phyloP scores from a whole-genome alignment of 2,888 invertebrate genomes.

The Octonoba sinensis region DNA sequence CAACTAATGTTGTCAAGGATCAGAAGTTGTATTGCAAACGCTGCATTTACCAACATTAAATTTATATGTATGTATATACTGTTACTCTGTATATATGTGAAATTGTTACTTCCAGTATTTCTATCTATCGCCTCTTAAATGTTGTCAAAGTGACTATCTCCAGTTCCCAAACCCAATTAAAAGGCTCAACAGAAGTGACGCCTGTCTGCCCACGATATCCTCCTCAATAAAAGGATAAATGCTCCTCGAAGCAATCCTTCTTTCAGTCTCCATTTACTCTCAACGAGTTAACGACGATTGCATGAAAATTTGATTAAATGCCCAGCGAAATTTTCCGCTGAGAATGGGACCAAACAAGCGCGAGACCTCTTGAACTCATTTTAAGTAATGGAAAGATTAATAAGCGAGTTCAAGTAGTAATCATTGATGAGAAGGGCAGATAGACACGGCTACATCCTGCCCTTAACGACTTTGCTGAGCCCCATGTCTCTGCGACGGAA shows the following conservation, averaged over 20 bases:
- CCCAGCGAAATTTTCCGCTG: constrained; percentile 57
- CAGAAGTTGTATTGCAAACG: no score
- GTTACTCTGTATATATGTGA: no score
- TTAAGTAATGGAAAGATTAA: constrained; percentile 48
- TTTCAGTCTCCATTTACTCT: constrained; percentile 26
- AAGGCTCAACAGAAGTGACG: no score
- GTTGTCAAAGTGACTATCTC: no score
- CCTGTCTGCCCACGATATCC: constrained; percentile 13
- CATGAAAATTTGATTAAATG: constrained; percentile 63
- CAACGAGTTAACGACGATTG: constrained; percentile 30
- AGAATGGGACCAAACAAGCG: constrained; percentile 25
- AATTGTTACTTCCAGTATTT: no score
- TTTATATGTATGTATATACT: no score
- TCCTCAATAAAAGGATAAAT: background rate
- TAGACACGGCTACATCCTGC: constrained; percentile 51
- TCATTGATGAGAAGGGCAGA: constrained; percentile 24
- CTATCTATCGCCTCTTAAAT: no score
- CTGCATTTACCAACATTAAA: no score
- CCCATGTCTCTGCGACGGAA: constrained; percentile 38
- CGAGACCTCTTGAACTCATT: constrained; percentile 55
- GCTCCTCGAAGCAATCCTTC: constrained; percentile 40
- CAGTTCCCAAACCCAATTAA: no score
- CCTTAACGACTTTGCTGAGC: constrained; percentile 57
- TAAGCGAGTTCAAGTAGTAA: constrained; percentile 14
- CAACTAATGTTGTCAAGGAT: no score